Base-by-base conservation (phyloP, 2,797 vertebrate species). In the Myotis pilosus region DNA sequence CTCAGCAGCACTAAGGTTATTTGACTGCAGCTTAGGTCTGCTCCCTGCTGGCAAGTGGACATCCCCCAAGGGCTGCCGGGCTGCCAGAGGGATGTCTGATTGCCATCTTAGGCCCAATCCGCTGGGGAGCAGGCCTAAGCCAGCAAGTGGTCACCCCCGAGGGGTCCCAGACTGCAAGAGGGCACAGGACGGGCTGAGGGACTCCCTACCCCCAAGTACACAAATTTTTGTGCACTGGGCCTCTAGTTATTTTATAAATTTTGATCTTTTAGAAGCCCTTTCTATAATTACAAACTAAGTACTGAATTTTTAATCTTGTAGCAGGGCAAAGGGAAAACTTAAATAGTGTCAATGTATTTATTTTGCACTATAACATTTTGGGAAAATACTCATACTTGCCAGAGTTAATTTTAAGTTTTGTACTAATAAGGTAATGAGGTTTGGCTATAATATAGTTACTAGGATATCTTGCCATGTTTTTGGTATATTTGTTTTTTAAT, bases 391-490 rank as follows among this genome's bases (percentile, higher is more conserved):
- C 75, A 96, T 74, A 78, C 79, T 25, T 93, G 20, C 68, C 25
- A 75, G 41, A 41, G 74, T 93, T 95, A 17, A 87, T 97, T 96
- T 96, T 47, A 68, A 78, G 81, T 91, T 95, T 84, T 91, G 8
- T 82, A 75, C 88, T 96, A 79, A 93, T 94, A 22, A 88, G 15
- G 95, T 95, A 93, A 89, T 55, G 3, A 7, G 9, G 7, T 94
- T 75, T 94, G 28, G 47, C 82, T 88, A 55, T 4, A 88, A 95
- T 95, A 84, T 95, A 95, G 69, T 93, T 92, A 64, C 44, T 89
- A 25, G 49, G 72, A 89, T 57, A 76, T 96, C 94, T 97, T 97
- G 72, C 92, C 91, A 57, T 96, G 68, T 83, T 79, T 97, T 83
- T 53, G 38, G 33, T 55, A 57, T 68, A 3, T 74, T 66, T 79